phyloP scores from a whole-genome alignment of 92 coral and sea anemone genomes.

The Plumapathes pennacea region DNA sequence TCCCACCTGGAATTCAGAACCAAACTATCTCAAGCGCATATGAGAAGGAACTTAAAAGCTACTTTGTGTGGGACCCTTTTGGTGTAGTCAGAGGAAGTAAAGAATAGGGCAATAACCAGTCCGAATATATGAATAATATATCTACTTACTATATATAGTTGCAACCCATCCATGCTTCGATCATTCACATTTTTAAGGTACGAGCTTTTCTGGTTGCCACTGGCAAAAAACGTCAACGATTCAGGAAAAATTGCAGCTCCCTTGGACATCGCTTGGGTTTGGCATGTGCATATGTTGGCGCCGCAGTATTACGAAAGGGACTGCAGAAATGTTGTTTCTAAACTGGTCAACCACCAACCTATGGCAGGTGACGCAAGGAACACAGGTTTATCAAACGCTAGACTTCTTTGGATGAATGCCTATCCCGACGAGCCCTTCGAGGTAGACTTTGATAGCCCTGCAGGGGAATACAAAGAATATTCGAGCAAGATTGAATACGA shows the following conservation, averaged over 20 bases:
- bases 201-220: slow-evolving; percentile 61
- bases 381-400: not conserved
- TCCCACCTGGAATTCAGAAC: too few species aligned
- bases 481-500: slow-evolving; percentile 29
- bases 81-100: too few species aligned
- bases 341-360: slow-evolving; percentile 26
- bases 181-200: too few species aligned
- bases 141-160: too few species aligned
- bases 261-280: slow-evolving; percentile 64
- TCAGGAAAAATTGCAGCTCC: slow-evolving; percentile 46
- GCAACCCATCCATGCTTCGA: too few species aligned
- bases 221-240: slow-evolving; percentile 16
- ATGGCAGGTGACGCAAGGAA: slow-evolving; percentile 2
- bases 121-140: too few species aligned
- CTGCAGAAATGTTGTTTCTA: slow-evolving; percentile 20
- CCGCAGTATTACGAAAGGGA: slow-evolving; percentile 52
- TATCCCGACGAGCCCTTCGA: slow-evolving; percentile 54
- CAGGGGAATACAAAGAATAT: slow-evolving; percentile 1
- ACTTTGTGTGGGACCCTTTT: too few species aligned
- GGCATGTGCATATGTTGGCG: slow-evolving; percentile 63
- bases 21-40: too few species aligned
- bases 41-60: too few species aligned
- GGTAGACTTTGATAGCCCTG: slow-evolving; percentile 16
- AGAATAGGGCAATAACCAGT: too few species aligned
- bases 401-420: slow-evolving; percentile 17